Evolutionary conservation across 2,113 vertebrate genomes (phyloP), one percentile per base, ranked within the genome.

Genomic region (Leucopsar rothschildi): DNA sequence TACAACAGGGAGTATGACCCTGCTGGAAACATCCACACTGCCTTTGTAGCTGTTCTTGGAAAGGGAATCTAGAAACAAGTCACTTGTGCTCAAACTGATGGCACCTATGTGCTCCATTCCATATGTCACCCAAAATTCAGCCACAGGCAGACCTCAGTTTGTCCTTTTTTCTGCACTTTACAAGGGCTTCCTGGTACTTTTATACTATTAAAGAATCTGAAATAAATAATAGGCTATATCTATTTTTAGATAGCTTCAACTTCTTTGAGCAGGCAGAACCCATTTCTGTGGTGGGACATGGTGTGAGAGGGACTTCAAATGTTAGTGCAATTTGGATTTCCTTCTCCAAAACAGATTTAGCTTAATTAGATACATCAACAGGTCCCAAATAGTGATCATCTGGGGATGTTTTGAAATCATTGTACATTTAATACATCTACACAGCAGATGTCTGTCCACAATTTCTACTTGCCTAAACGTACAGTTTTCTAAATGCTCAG

Each of bases 271-370:
- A 69, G 28, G 44, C 25, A 78, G n/a, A 70, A 37, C 7, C 7
- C 33, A 42, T 35, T 72, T 56, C 40, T 42, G 9, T 45, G 25
- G 11, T 29, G 33, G 23, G 60, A 50, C 1, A 2, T 0, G 2
- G 19, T 3, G 2, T 16, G 18, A 40, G 61, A 27, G 45, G 44
- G n/a, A 40, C 37, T 76, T 79, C 44, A 79, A 22, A 68, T 5
- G 3, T 31, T 59, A n/a, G 5, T 23, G 29, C 15, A 22, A 2
- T 80, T 66, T 81, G 52, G 12, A 39, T 66, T 89, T 80, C 15
- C 11, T 55, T 21, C 39, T 86, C 17, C 21, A 59, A 88, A 90
- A 25, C 0, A 57, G 4, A 60, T 61, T 65, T 39, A 47, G 23
- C 16, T 90, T 45, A 33, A 25, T 60, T 39, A 40, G 15, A 28